Evolutionary conservation across 2,797 vertebrate genomes (phyloP).

Genomic region (Takifugu rubripes): DNA sequence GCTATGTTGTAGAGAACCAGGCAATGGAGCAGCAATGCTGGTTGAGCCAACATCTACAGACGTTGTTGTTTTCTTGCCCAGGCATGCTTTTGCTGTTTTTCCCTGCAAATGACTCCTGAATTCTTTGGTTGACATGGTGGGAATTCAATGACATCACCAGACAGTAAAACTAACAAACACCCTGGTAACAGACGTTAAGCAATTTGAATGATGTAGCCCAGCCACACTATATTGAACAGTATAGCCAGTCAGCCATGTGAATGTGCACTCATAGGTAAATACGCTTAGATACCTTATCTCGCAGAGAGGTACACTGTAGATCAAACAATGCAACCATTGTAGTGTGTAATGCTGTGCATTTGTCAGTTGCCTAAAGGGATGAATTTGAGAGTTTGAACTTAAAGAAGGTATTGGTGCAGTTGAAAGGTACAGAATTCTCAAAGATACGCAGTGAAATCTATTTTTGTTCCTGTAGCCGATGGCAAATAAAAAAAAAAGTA

Average conservation of each 20-base stretch:
- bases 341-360: no score
- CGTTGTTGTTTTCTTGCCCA: conserved; percentile 30
- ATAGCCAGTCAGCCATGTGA: conserved; percentile 14
- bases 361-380: no score
- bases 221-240: neutral
- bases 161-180: conserved; percentile 4
- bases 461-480: no score
- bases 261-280: conserved; percentile 25
- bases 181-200: no score
- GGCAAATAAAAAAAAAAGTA: no score
- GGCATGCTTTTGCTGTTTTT: conserved; percentile 34
- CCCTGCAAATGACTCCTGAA: conserved; percentile 11
- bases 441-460: no score
- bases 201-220: neutral
- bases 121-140: conserved; percentile 35
- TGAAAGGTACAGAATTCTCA: no score
- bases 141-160: conserved; percentile 53
- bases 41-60: conserved; percentile 16
- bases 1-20: conserved; percentile 26
- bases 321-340: conserved; percentile 18
- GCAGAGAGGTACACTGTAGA: conserved; percentile 14
- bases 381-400: no score
- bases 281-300: neutral
- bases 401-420: no score
- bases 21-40: conserved; percentile 24